Evolutionary conservation across 37 sponge, comb jelly and placozoan species (phyloP).

Genomic region (Chondrosia reniformis): DNA sequence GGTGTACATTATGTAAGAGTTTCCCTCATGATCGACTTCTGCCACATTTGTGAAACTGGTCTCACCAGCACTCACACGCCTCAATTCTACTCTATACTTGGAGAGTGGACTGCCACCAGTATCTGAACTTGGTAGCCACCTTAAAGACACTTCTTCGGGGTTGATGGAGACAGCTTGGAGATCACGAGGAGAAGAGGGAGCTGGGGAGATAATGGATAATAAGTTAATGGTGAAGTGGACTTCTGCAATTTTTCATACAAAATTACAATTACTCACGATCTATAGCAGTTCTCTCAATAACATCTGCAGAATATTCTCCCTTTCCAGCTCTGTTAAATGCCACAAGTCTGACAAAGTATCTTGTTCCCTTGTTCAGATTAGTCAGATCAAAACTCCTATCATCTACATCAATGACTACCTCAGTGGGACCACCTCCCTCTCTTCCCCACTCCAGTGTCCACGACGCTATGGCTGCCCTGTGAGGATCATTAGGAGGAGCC

Average conservation of each 20-base stretch:
- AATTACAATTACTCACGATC: constrained; percentile 13
- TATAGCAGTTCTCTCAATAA: neutral
- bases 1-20: neutral
- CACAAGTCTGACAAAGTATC: neutral
- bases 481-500: neutral
- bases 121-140: constrained; percentile 2
- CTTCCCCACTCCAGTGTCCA: constrained; percentile 1
- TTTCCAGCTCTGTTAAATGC: constrained; percentile 2
- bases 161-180: neutral
- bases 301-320: neutral
- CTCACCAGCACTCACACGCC: neutral
- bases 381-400: neutral
- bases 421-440: neutral
- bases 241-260: neutral
- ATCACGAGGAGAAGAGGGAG: neutral
- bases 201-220: constrained; percentile 7
- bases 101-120: neutral
- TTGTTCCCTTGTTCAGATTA: neutral
- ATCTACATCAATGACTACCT: neutral
- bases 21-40: neutral
- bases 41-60: neutral
- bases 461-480: neutral
- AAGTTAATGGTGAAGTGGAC: neutral
- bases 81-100: constrained; percentile 2
- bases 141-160: too few relatives aligned